A percentile compares a stretch with the other conserved stretches of the same genome.
phyloP scores from a whole-genome alignment of 2,113 vertebrate genomes.

The Hypomesus transpacificus region DNA sequence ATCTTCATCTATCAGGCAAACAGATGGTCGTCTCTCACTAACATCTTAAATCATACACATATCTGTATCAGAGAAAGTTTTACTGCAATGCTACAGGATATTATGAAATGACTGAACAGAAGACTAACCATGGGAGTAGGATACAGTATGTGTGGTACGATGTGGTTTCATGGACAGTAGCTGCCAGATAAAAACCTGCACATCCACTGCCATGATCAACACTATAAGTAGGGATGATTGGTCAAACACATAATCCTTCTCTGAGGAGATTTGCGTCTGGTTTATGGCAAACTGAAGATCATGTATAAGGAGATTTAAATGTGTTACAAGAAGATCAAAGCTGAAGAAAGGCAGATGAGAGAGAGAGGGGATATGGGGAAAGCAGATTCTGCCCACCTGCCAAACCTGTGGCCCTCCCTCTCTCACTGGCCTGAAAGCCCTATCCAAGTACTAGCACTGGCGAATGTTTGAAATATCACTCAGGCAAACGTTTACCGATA shows the following conservation, averaged over 20 bases:
- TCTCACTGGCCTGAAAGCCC: background rate
- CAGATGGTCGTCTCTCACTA: too few relatives aligned
- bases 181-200: background rate
- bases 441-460: background rate
- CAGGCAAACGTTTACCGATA: background rate
- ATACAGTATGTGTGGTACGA: too few relatives aligned
- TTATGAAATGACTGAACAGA: too few relatives aligned
- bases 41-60: too few relatives aligned
- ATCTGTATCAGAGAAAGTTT: too few relatives aligned
- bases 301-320: background rate
- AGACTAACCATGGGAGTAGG: background rate
- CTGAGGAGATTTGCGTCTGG: background rate
- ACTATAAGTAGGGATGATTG: background rate
- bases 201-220: background rate
- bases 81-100: too few relatives aligned
- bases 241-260: background rate
- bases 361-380: background rate
- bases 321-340: background rate
- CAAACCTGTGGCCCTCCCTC: background rate
- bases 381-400: background rate
- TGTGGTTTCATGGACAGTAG: too few relatives aligned
- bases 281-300: background rate
- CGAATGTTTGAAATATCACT: constrained; percentile 4
- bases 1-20: background rate
- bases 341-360: background rate